Conservation (phyloP, 2,113 vertebrate genomes). For the Microcebus griseorufus region DNA sequence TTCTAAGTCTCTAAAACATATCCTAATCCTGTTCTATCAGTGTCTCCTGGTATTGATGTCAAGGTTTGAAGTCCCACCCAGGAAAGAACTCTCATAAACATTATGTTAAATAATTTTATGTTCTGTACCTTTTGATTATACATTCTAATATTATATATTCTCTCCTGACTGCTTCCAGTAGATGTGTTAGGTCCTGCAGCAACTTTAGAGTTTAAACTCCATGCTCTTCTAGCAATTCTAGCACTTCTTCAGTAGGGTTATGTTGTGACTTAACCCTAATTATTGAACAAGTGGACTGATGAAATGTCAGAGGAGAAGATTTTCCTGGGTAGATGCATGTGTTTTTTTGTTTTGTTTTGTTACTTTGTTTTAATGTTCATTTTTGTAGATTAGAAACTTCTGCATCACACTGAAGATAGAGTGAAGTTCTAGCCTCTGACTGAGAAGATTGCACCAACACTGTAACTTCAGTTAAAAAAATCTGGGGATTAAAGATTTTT, state of each 20-base stretch:
- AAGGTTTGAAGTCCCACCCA: neutral
- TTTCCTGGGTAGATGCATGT: neutral
- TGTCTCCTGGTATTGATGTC: neutral
- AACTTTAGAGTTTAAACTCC: neutral
- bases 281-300: neutral
- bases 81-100: neutral
- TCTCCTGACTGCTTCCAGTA: neutral
- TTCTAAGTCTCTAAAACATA: neutral
- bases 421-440: neutral
- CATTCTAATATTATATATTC: neutral
- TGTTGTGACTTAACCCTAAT: neutral
- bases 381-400: neutral
- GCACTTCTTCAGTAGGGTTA: too few relatives aligned
- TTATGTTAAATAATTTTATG: neutral
- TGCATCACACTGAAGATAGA: neutral
- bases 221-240: neutral
- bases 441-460: neutral
- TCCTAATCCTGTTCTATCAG: neutral
- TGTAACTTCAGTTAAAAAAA: neutral
- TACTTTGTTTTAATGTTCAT: neutral
- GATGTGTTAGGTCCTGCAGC: neutral
- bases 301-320: too few relatives aligned
- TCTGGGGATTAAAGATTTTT: neutral
- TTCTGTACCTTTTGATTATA: neutral
- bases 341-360: neutral